Base-by-base conservation (phyloP, 2,113 vertebrate species). In the Dicentrarchus labrax region DNA sequence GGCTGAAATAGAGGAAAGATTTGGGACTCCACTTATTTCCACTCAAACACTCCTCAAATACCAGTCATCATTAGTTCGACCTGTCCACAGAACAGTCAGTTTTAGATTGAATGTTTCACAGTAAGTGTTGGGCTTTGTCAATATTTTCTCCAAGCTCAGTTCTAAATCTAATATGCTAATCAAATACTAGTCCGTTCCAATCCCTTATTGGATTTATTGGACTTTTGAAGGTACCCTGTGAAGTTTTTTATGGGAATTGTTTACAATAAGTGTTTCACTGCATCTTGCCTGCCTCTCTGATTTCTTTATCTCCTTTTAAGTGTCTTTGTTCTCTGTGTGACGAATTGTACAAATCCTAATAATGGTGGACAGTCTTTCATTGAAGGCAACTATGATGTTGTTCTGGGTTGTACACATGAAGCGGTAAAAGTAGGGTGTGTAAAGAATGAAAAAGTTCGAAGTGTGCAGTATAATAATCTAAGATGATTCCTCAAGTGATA, bases 11-110 rank as follows among this genome's bases (percentile, higher is more conserved):
- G 8, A 30, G 48, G 0, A 2, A 30, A 30, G 30, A 30, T 30
- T 30, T 51, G 69, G 24, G 83, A 56, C 47, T 54, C 54, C 2
- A n/a, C 30, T 72, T 54, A 4, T 36, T 68, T 72, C 51, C 36
- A 61, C 59, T 41, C 15, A 57, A 54, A 60, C 36, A 74, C 75
- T 60, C 17, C 30, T 24, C 21, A 41, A 11, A 22, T 36, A 21
- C 30, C 19, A 7, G 21, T 76, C 19, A 73, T 73, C 66, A 57
- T 22, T n/a, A 39, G 4, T 38, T 24, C 1, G 1, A 39, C 17
- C 15, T 12, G 13, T 17, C 41, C 22, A 12, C 19, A 41, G 78
- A 72, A 61, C 30, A 19, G n/a, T 41, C 60, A 8, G 8, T 15
- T 47, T 48, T 16, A 45, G n/a, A 54, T 24, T 45, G 8, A 54